Base-by-base conservation (phyloP, 2,888 invertebrate genomes). In the Peribatodes rhomboidaria region DNA sequence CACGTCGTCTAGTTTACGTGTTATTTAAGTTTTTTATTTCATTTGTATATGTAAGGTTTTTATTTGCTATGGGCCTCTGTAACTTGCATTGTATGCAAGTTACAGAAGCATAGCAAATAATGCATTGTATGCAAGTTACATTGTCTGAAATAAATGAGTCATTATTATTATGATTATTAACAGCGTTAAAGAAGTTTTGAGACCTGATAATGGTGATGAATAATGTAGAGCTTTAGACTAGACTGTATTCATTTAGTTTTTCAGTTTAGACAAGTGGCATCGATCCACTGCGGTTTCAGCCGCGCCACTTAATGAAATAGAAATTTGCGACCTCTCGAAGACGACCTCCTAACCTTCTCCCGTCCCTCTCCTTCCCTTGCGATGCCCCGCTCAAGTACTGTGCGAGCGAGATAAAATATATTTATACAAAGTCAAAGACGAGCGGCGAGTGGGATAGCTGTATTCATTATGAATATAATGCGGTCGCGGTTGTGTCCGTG, bases 401-500 rank as follows among this genome's bases (percentile, higher is more conserved):
- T 70, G 83, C 64, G 89, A 92, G 75, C 80, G 87, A 78, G 93
- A 93, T 87, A 83, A 87, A 92, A 89, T 87, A 92, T 93, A 90
- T 92, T 92, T 92, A 92, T 92, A 90, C 91, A 91, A 92, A 92
- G 92, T 91, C 90, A 91, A 93, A 92, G 92, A 92, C 91, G 91
- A 84, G 88, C 84, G 83, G 79, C 84, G 92, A 93, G 92, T 90
- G 89, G 92, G 92, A 93, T 88, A 88, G 92, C 91, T 90, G 89
- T 93, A 93, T 92, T 92, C 92, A 92, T 92, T 92, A 92, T 92
- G 92, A 92, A 92, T 92, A 92, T 92, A 92, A 92, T 91, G 92
- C 86, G 89, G 91, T 91, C 82, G 84, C 86, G 85, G 82, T 79
- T 88, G 89, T 92, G 92, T 91, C 89, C 85, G 92, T 90, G 90